Base-by-base conservation (phyloP, 2,888 invertebrate genomes). In the Scaptomyza tumidula region DNA sequence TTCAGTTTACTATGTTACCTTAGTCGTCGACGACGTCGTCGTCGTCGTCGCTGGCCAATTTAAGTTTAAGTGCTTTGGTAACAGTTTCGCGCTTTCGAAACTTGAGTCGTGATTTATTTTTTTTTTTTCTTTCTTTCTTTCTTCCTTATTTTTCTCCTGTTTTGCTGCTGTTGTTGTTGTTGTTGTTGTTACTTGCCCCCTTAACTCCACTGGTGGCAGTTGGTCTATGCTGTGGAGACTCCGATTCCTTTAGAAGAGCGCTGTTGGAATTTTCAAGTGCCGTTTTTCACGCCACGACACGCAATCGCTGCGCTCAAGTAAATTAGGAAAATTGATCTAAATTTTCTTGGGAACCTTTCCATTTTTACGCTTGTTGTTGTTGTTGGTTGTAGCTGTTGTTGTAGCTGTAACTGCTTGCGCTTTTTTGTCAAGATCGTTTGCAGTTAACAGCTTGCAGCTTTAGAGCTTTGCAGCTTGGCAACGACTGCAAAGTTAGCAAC, bases 1-100 rank as follows among this genome's bases (percentile, higher is more conserved):
- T 69, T 39, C 63, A 57, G 79, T 68, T 80, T 83, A 77, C 78
- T 68, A 75, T 71, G 74, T 72, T 71, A 67, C 74, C 76, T 71
- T 75, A 75, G 65, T 82, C 79, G 86, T 35, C 35, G 63, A 29
- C 64, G 55, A 53, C 62, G 44, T 46, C 59, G 54, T 63, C 68
- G 35, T 35, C 37, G 58, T 68, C 75, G 67, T 80, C 80, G 80
- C 73, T 81, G 88, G 88, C 86, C 86, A 86, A 86, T 86, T 86
- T 86, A 82, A 84, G 88, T 88, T 88, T 88, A 86, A 86, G 88
- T 82, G 88, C 86, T 88, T 88, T 83, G 86, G 88, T 88, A 88
- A 89, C 88, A 88, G 88, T 89, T 88, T 89, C 89, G 84, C 89
- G 88, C 89, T 85, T 83, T 86, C 82, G 85, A 86, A 86, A 86